These are phyloP conservation scores for Quadroppia sp. DNA, from an alignment of 2,888 invertebrate genomes.

Conservation along the genomic window DNA sequence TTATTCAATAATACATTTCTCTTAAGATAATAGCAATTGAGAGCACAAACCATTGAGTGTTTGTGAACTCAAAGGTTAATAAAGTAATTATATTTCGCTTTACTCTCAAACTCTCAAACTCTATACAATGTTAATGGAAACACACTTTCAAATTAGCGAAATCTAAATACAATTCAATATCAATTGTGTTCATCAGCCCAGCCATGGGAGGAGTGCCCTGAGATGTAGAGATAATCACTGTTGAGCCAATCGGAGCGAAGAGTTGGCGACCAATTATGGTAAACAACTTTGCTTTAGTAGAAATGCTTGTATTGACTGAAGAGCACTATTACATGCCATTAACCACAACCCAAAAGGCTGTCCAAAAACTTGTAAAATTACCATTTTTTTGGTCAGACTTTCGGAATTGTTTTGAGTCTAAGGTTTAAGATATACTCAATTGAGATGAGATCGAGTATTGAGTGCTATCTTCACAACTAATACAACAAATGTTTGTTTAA, in stretches of 20 bases:
- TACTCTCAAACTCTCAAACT: not conserved
- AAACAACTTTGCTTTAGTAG: conserved; percentile 13
- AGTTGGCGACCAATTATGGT: conserved; percentile 20
- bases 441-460: conserved; percentile 30
- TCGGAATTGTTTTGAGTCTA: not conserved
- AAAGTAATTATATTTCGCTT: no score
- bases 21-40: no score
- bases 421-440: conserved; percentile 26
- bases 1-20: no score
- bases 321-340: not conserved
- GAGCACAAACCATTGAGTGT: no score
- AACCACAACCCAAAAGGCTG: conserved; percentile 26
- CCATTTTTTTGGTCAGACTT: conserved; percentile 18
- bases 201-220: not conserved
- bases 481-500: conserved; percentile 31
- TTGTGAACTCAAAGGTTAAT: no score
- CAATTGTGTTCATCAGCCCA: conserved; percentile 26
- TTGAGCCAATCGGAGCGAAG: conserved; percentile 22
- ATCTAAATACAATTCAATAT: not conserved
- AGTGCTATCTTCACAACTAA: not conserved
- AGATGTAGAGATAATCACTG: conserved; percentile 6
- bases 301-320: not conserved
- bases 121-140: not conserved
- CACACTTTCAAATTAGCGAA: conserved; percentile 14
- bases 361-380: conserved; percentile 2